Evolutionary conservation across 1,140 invertebrate genomes (phyloP), one percentile per base, ranked within the genome.

Genomic region (Elymnias hypermnestra): DNA sequence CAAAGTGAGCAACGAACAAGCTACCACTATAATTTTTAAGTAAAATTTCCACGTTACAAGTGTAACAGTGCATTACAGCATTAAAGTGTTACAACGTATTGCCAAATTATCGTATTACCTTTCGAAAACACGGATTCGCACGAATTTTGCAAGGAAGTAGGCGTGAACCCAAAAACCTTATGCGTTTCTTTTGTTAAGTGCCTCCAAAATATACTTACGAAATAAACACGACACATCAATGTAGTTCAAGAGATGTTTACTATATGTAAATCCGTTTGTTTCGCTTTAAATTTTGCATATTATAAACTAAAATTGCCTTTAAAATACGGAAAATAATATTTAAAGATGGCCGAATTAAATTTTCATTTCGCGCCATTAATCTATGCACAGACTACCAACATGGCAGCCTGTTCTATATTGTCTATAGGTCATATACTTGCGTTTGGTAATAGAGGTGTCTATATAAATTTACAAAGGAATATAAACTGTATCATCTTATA

Each of bases 321-420:
- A 26, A 52, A 40, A 41, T 15, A 45, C 26, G 15, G 43, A 40
- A 45, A 45, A 57, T 53, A 53, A 53, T 48, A 36, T 45, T 55
- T 49, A 57, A 53, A 53, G 50, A 48, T 57, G 55, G 55, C 45
- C 41, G 50, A 57, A 57, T 57, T 49, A 57, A 57, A 57, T 48
- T 44, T 36, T 49, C 28, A 43, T 19, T 50, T 23, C 45, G 37
- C 49, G 33, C 55, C 37, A 57, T 57, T 53, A 57, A 57, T 57
- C 41, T 39, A 46, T n/a, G 36, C 42, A 57, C 53, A 57, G 55
- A 57, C 55, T 53, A 57, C 44, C 45, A 41, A 57, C 55, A 57
- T 45, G 42, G 55, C 55, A 57, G 42, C 37, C 45, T 37, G 55
- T 57, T 57, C 55, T 57, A 57, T 57, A 57, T 57, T 57, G 51